Base-by-base conservation (phyloP, 2,888 invertebrate genomes). In the Callyntrura sp. region DNA sequence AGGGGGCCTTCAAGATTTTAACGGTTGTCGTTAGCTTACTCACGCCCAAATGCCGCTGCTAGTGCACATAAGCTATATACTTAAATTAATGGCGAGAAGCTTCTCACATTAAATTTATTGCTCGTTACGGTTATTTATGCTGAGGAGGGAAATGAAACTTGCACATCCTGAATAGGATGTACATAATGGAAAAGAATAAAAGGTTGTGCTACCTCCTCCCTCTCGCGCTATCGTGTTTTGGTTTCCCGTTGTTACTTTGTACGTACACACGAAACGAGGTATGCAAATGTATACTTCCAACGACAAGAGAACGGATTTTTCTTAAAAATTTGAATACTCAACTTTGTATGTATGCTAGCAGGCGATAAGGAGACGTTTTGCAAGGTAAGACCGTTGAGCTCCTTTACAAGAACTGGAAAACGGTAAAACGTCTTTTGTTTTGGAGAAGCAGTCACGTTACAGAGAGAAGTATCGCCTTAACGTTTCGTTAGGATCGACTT, bases 91-190 rank as follows among this genome's bases (percentile, higher is more conserved):
- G 91, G 91, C 78, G 87, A 91, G 87, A 88, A 91, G 86, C 76
- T 65, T 70, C 78, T 88, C 76, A 57, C 90, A 90, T 90, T 87
- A 90, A 91, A 92, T 92, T 92, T 92, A 92, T 92, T 91, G 91
- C 92, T 92, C 91, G 90, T 92, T 92, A 91, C 76, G 84, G 88
- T 90, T 91, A 92, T 92, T 92, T 91, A 91, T 91, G 91, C 76
- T 73, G 51, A 68, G 48, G 73, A 85, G 73, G 20, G 86, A 79
- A 78, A 79, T 51, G 79, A 84, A 55, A 84, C 51, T 55, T 55
- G 28, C 20, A 76, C 73, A 48, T 48, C 20, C 23, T 68, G 17
- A 79, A 79, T 25, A 57, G 57, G 57, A 57, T 51, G 20, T 14
- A 70, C 4, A 45, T 4, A 43, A 25, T 68, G 43, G 43, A 20